Evolutionary conservation across 2,113 vertebrate genomes (phyloP), one percentile per base, ranked within the genome.

Genomic region (Capricornis sumatraensis): DNA sequence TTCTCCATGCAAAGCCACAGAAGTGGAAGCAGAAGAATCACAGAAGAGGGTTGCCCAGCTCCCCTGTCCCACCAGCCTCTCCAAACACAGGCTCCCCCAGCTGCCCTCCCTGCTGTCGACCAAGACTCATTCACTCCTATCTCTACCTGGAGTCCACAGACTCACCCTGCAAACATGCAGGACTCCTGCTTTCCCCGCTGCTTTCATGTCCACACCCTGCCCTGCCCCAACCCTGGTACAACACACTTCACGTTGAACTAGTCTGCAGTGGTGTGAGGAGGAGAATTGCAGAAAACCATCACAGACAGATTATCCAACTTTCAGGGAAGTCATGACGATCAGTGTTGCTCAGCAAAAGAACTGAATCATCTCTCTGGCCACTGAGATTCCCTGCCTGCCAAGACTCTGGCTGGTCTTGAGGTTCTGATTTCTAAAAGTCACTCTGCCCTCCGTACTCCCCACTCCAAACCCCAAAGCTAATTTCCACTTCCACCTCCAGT

Each of bases 391-490:
- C 23, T 1, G 3, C 21, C 78, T 23, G 19, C 27, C 30, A 47
- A 23, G 7, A 4, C 43, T 28, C 52, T 23, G 19, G n/a, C 33
- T 43, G 25, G 16, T 45, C 87, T 27, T 30, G 25, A 89, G 52
- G 27, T 7, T 84, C 23, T 52, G 25, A 17, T 28, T 79, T 8
- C 85, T 47, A 45, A 28, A 43, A 74, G 55, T 36, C 15, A 2
- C 14, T 23, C 30, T 2, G n/a, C 3, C 43, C 19, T 6, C 33
- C 12, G 16, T 17, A 3, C 23, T 30, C 43, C 12, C 3, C 3
- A 12, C 58, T 36, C 47, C 62, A 67, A 7, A 43, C 30, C 43
- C 28, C 62, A 67, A 7, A 3, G 15, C 8, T 52, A 7, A 43
- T n/a, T 28, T n/a, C 91, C 3, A 53, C 8, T 14, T 45, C 62